Percentiles rank a stretch among this genome's conserved stretches.
These are phyloP conservation scores for Rattus rattus DNA, from an alignment of 2,113 vertebrate species.

Conservation along the genomic window DNA sequence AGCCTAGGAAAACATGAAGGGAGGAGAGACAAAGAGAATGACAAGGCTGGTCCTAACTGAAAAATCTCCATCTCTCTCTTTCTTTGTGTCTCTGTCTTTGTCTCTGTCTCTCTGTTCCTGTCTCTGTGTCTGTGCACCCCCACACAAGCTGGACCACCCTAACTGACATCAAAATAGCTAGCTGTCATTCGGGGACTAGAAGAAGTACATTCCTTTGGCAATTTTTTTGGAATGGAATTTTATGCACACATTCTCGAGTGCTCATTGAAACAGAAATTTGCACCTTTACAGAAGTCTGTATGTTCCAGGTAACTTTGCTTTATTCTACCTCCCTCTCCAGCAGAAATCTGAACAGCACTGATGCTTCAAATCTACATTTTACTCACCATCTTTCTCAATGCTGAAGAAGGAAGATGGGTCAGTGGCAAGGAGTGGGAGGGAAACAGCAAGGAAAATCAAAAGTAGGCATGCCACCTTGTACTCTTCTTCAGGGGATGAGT, in stretches of 20 bases:
- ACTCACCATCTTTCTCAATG: conserved; percentile 91
- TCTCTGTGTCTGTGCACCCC: background rate
- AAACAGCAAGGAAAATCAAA: conserved; percentile 92
- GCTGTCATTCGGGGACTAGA: background rate
- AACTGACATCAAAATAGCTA: conserved; percentile 12
- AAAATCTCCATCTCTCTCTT: background rate
- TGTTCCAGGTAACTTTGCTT: conserved; percentile 31
- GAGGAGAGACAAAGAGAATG: background rate
- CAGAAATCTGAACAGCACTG: background rate
- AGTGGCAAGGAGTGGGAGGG: conserved; percentile 90
- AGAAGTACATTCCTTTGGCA: background rate
- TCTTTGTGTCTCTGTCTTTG: background rate
- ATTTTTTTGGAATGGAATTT: conserved; percentile 34
- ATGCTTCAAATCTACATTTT: background rate
- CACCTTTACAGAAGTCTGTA: background rate
- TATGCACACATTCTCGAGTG: background rate
- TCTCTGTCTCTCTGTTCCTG: background rate
- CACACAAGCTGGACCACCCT: background rate
- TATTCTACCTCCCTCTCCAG: background rate
- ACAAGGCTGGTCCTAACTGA: background rate
- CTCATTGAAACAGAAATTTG: conserved; percentile 51
- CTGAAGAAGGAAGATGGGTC: conserved; percentile 91
- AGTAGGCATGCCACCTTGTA: conserved; percentile 93
- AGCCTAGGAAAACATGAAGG: conserved; percentile 84
- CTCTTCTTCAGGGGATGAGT: conserved; percentile 91